Conservation (phyloP, 2,888 invertebrate species). For the Blomia tropicalis region DNA sequence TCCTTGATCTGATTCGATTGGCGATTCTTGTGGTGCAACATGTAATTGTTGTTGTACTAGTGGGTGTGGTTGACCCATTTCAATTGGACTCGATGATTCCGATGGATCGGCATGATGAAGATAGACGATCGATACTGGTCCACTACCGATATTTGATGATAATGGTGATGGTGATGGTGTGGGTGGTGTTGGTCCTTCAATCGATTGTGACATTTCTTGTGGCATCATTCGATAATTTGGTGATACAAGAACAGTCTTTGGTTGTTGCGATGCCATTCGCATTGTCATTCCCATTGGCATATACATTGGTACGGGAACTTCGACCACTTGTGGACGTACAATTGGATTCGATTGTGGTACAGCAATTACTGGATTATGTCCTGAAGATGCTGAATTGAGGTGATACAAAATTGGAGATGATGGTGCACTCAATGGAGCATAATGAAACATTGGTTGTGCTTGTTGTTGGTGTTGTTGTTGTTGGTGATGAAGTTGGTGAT, state of each 20-base stretch:
- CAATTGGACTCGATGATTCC: not conserved
- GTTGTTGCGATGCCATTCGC: not conserved
- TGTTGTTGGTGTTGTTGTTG: not conserved
- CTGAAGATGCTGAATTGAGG: not conserved
- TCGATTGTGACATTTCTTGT: not conserved
- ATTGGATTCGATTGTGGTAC: not conserved
- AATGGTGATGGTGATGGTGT: not conserved
- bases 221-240: not conserved
- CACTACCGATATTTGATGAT: not conserved
- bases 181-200: not conserved
- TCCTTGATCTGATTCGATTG: not conserved
- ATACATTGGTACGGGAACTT: conserved; percentile 11
- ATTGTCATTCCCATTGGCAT: not conserved
- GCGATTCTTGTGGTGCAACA: not conserved
- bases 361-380: not conserved
- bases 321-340: not conserved
- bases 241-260: not conserved
- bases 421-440: not conserved
- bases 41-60: not conserved
- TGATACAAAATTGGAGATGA: conserved; percentile 1
- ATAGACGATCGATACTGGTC: not conserved
- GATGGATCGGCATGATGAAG: not conserved
- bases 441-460: not conserved
- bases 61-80: not conserved
- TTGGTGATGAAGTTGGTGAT: too few species aligned